Evolutionary conservation across 2,888 invertebrate genomes (phyloP).

Genomic region (Iphiclides podalirius): DNA sequence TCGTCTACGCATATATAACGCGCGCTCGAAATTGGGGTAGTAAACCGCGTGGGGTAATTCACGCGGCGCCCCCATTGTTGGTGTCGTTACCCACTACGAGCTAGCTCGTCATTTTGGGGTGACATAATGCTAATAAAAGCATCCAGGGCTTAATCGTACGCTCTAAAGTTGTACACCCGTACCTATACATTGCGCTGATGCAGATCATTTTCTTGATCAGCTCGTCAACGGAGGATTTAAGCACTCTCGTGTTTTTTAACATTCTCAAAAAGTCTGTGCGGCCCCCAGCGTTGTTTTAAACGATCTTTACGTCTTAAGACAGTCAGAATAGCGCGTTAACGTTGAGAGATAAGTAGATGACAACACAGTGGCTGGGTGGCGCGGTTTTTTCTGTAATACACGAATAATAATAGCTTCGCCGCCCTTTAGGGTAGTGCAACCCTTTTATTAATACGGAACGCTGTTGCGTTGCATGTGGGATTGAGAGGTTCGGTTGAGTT

Average conservation of each 20-base stretch:
- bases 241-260: too few species aligned
- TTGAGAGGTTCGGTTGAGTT: slow-evolving; percentile 42
- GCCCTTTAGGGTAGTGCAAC: slow-evolving; percentile 67
- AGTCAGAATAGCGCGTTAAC: slow-evolving; percentile 31
- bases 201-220: too few species aligned
- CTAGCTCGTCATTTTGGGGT: not conserved
- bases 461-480: slow-evolving; percentile 62
- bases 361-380: slow-evolving; percentile 45
- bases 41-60: slow-evolving; percentile 59
- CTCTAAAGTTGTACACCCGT: too few species aligned
- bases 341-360: slow-evolving; percentile 64
- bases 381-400: slow-evolving; percentile 50
- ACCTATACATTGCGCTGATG: too few species aligned
- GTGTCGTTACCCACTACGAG: not conserved
- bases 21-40: slow-evolving; percentile 68
- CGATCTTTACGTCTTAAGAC: slow-evolving; percentile 44
- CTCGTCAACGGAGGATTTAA: too few species aligned
- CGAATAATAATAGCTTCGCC: slow-evolving; percentile 70
- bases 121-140: not conserved
- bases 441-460: slow-evolving; percentile 69
- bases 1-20: slow-evolving; percentile 70
- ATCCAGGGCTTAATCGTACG: too few species aligned
- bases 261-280: too few species aligned
- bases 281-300: slow-evolving; percentile 66
- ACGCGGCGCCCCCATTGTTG: slow-evolving; percentile 60